Conservation (phyloP, 2,888 invertebrate species). For the Eristalis intricaria region DNA sequence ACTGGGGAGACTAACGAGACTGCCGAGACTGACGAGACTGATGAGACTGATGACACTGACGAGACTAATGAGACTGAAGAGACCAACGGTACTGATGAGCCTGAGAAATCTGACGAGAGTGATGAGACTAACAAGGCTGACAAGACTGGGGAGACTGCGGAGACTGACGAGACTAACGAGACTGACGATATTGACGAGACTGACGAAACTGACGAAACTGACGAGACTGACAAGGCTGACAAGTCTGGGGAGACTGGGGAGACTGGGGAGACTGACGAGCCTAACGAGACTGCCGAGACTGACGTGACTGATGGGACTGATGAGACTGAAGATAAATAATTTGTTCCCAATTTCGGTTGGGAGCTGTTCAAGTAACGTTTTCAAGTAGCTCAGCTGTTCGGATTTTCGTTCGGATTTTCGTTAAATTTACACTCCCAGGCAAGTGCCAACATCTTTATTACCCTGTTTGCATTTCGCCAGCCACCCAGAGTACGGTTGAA, state of each 20-base stretch:
- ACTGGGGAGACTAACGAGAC: too few species aligned
- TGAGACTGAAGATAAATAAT: too few species aligned
- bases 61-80: too few species aligned
- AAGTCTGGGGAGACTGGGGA: too few species aligned
- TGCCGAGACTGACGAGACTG: too few species aligned
- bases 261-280: neutral
- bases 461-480: neutral
- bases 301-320: too few species aligned
- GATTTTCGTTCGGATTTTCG: neutral
- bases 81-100: too few species aligned
- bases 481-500: neutral
- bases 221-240: too few species aligned
- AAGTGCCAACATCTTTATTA: neutral
- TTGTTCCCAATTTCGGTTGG: too few species aligned
- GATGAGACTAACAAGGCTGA: neutral
- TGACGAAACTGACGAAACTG: neutral
- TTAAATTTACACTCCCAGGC: neutral
- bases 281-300: too few species aligned
- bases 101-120: neutral
- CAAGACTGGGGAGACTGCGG: neutral
- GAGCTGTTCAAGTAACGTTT: too few species aligned
- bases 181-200: neutral
- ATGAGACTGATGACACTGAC: neutral
- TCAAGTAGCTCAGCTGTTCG: neutral
- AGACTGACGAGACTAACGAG: neutral